A percentile compares a stretch with the other conserved stretches of the same genome.
Evolutionary conservation across 2,797 vertebrate species (phyloP).

Genomic region (Atherinosoma microstoma): DNA sequence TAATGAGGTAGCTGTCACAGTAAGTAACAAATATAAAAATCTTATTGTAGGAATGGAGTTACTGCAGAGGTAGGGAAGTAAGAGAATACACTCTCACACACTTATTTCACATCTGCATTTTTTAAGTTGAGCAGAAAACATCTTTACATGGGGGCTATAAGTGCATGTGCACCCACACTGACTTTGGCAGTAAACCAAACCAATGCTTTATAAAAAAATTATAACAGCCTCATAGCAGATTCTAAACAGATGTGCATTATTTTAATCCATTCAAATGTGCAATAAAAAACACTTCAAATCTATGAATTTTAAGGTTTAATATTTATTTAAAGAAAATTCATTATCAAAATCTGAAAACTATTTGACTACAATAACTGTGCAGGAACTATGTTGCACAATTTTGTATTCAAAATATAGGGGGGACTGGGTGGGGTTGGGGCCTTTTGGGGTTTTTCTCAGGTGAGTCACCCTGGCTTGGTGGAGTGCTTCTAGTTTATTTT

Average conservation of each 20-base stretch:
- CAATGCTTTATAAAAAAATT: background rate
- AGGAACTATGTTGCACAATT: too few species aligned
- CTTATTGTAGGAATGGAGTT: slow-evolving; percentile 20
- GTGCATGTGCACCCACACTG: background rate
- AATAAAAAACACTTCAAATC: too few species aligned
- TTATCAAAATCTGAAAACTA: too few species aligned
- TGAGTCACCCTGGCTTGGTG: too few species aligned
- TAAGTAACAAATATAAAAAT: slow-evolving; percentile 26
- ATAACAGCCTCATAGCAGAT: slow-evolving; percentile 7
- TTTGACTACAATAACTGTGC: too few species aligned
- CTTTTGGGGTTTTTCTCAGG: too few species aligned
- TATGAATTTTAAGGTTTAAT: too few species aligned
- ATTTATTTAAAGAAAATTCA: too few species aligned
- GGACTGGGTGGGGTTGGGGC: too few species aligned
- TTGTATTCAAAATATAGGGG: too few species aligned
- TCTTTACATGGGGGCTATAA: background rate
- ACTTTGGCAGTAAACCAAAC: background rate
- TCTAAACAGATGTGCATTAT: background rate
- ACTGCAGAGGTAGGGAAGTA: slow-evolving; percentile 18
- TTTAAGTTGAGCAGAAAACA: slow-evolving; percentile 11
- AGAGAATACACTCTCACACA: background rate
- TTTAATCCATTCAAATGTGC: too few species aligned
- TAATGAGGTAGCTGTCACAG: slow-evolving; percentile 43
- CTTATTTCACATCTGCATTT: slow-evolving; percentile 27
- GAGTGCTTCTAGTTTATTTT: too few species aligned